These are phyloP conservation scores for Porites lobata DNA, from an alignment of 92 coral and sea anemone species.

Conservation along the genomic window DNA sequence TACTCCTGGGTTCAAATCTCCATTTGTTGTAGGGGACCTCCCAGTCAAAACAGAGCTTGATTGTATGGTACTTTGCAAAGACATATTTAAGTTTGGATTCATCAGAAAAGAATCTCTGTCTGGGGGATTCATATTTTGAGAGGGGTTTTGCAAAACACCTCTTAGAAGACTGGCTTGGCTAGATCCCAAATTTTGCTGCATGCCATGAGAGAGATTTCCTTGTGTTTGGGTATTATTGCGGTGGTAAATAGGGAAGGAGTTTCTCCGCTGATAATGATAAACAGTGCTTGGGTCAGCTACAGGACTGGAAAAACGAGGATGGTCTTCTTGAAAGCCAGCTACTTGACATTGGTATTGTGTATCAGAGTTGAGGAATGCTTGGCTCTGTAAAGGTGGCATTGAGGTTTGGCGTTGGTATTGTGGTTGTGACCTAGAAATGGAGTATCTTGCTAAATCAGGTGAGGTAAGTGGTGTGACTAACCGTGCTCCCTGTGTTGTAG, in stretches of 20 bases:
- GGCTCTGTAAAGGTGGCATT: slow-evolving; percentile 71
- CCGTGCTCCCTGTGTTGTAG: slow-evolving; percentile 57
- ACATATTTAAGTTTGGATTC: slow-evolving; percentile 33
- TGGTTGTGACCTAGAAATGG: slow-evolving; percentile 62
- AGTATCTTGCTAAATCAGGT: slow-evolving; percentile 35
- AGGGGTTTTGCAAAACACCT: slow-evolving; percentile 49
- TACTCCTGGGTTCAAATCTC: slow-evolving; percentile 25
- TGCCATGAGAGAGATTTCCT: slow-evolving; percentile 32
- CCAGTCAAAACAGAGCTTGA: slow-evolving; percentile 28
- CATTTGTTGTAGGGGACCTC: slow-evolving; percentile 37
- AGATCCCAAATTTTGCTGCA: slow-evolving; percentile 47
- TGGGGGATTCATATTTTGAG: slow-evolving; percentile 15
- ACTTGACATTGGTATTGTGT: slow-evolving; percentile 42
- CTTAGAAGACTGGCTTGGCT: slow-evolving; percentile 39
- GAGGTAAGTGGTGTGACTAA: slow-evolving; percentile 23
- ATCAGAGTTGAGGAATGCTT: slow-evolving; percentile 34
- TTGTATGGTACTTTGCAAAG: slow-evolving; percentile 26
- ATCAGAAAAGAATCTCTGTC: slow-evolving; percentile 22
- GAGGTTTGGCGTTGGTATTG: slow-evolving; percentile 83
- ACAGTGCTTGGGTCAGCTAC: slow-evolving; percentile 23
- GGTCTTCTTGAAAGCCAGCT: slow-evolving; percentile 40
- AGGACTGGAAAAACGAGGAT: slow-evolving; percentile 33
- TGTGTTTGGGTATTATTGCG: slow-evolving; percentile 75
- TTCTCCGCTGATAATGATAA: slow-evolving; percentile 79
- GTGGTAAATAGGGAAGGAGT: slow-evolving; percentile 86